Percentiles rank a stretch among this genome's conserved stretches.
Evolutionary conservation across 1,140 invertebrate genomes (phyloP).

Genomic region (Dreissena rostriformis): DNA sequence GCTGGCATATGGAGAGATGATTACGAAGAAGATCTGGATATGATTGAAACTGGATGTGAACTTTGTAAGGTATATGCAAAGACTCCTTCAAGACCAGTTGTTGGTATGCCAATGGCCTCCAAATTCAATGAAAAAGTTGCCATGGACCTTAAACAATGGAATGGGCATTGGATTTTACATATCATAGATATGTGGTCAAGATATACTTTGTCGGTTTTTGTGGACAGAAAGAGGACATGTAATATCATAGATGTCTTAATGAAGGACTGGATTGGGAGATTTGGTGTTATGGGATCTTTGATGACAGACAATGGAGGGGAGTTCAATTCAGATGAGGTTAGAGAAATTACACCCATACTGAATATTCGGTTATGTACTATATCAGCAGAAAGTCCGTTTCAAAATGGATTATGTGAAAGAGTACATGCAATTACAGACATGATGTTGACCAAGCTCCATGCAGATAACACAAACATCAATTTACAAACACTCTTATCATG

Average conservation of each 20-base stretch:
- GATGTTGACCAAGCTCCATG: slow-evolving; percentile 40
- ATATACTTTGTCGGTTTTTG: slow-evolving; percentile 55
- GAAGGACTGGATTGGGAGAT: slow-evolving; percentile 59
- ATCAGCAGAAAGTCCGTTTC: slow-evolving; percentile 52
- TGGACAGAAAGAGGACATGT: slow-evolving; percentile 47
- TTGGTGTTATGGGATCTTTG: slow-evolving; percentile 55
- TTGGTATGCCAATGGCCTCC: slow-evolving; percentile 60
- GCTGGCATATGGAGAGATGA: slow-evolving; percentile 52
- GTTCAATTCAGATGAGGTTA: slow-evolving; percentile 60
- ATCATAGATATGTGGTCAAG: slow-evolving; percentile 63
- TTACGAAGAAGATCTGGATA: slow-evolving; percentile 47
- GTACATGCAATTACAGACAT: slow-evolving; percentile 48
- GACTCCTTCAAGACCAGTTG: slow-evolving; percentile 51
- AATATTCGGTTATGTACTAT: slow-evolving; percentile 58
- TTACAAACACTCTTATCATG: slow-evolving; percentile 40
- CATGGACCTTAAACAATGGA: slow-evolving; percentile 57
- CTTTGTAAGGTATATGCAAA: slow-evolving; percentile 56
- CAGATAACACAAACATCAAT: slow-evolving; percentile 29
- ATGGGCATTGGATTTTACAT: slow-evolving; percentile 57
- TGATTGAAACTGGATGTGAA: slow-evolving; percentile 49
- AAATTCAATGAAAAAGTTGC: slow-evolving; percentile 58
- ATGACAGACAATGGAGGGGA: slow-evolving; percentile 61
- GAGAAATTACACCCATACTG: slow-evolving; percentile 57
- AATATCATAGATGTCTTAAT: slow-evolving; percentile 58
- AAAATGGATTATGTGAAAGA: slow-evolving; percentile 50